Conservation (phyloP, 2,888 invertebrate species). For the Mimachlamys varia region DNA sequence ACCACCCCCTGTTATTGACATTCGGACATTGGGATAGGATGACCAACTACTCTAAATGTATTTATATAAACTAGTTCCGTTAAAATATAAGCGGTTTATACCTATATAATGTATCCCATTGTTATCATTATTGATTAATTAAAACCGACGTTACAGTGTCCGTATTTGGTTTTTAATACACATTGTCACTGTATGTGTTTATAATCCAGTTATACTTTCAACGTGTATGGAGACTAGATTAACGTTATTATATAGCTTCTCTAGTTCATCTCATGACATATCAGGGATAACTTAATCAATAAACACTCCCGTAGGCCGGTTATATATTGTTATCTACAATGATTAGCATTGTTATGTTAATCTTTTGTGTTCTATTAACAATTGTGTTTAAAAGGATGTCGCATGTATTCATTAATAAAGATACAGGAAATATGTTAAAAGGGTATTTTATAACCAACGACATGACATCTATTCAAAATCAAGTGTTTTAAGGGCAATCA, state of each 20-base stretch:
- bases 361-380: background rate
- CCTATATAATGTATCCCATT: too few species aligned
- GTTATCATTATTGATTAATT: too few species aligned
- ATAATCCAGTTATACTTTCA: background rate
- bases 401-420: background rate
- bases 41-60: too few species aligned
- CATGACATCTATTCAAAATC: too few species aligned
- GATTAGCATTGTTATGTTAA: background rate
- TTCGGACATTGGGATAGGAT: too few species aligned
- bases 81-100: too few species aligned
- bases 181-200: background rate
- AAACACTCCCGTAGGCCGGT: background rate
- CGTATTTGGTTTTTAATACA: background rate
- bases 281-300: background rate
- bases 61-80: too few species aligned
- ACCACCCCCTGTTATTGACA: too few species aligned
- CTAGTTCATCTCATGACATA: background rate
- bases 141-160: too few species aligned
- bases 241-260: background rate
- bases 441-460: too few species aligned
- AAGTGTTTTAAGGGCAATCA: too few species aligned
- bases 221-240: background rate
- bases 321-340: background rate
- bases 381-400: background rate
- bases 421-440: background rate